Conservation (phyloP, 2,797 vertebrate species). For the Cyclopterus lumpus region DNA sequence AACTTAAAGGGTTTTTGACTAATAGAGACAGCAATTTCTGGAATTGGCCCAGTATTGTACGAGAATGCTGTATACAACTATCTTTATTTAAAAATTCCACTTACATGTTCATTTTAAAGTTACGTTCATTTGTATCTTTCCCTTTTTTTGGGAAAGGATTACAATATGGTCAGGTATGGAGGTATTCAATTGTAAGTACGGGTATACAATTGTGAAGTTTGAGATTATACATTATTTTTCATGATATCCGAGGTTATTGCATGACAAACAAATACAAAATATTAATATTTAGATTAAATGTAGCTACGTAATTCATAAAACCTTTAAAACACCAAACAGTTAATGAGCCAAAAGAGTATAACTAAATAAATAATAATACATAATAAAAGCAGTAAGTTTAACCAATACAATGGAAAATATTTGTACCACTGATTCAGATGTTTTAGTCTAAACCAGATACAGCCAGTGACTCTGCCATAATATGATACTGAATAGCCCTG, state of each 20-base stretch:
- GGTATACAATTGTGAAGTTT: neutral
- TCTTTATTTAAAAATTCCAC: neutral
- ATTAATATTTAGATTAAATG: neutral
- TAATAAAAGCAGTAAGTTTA: neutral
- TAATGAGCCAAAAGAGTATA: neutral
- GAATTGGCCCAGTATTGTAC: neutral
- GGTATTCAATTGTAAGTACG: neutral
- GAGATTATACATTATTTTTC: neutral
- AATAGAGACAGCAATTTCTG: neutral
- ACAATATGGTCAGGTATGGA: neutral
- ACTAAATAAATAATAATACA: neutral
- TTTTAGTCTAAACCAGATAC: slow-evolving; percentile 1
- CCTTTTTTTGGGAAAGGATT: neutral
- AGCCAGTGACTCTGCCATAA: slow-evolving; percentile 11
- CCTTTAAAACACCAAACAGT: neutral
- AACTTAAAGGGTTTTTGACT: neutral
- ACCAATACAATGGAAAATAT: slow-evolving; percentile 1
- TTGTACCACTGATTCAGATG: slow-evolving; percentile 4
- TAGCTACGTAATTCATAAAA: neutral
- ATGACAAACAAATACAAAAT: neutral
- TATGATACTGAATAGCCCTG: slow-evolving; percentile 5
- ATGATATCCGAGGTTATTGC: neutral
- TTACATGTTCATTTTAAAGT: neutral
- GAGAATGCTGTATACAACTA: neutral
- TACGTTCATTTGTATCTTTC: neutral